Conservation (phyloP, 2,113 vertebrate species). For the Megaleporinus macrocephalus region DNA sequence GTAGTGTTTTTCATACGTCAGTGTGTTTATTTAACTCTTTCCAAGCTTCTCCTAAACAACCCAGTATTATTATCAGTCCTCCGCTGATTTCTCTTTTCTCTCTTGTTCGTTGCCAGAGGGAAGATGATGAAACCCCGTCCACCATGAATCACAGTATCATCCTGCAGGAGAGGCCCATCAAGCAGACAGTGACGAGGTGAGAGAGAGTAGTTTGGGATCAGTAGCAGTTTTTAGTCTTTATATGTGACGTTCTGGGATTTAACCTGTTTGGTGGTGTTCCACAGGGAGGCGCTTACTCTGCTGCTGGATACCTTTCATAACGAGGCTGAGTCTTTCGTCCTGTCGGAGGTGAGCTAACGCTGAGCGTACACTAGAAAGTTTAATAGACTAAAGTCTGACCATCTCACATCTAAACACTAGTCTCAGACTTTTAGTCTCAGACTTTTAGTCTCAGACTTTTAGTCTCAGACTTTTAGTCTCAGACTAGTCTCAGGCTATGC, state of each 20-base stretch:
- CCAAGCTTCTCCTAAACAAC: no score
- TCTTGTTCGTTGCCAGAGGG: constrained; percentile 73
- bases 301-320: constrained; percentile 95
- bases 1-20: no score
- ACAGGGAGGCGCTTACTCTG: constrained; percentile 91
- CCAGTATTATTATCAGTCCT: no score
- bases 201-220: constrained; percentile 18
- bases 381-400: no score
- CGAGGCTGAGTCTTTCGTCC: constrained; percentile 89
- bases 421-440: no score
- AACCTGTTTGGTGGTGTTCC: constrained; percentile 36
- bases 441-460: no score
- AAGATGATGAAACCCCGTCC: constrained; percentile 85
- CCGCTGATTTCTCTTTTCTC: neutral
- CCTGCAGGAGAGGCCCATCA: constrained; percentile 93
- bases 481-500: no score
- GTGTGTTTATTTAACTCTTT: no score
- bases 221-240: neutral
- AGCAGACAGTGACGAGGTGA: constrained; percentile 96
- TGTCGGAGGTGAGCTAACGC: constrained; percentile 85
- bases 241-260: no score
- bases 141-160: constrained; percentile 92
- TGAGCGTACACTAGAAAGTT: no score
- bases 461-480: no score
- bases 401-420: no score